Base-by-base conservation (phyloP, 1,140 invertebrate species). In the Drosophila melanica region DNA sequence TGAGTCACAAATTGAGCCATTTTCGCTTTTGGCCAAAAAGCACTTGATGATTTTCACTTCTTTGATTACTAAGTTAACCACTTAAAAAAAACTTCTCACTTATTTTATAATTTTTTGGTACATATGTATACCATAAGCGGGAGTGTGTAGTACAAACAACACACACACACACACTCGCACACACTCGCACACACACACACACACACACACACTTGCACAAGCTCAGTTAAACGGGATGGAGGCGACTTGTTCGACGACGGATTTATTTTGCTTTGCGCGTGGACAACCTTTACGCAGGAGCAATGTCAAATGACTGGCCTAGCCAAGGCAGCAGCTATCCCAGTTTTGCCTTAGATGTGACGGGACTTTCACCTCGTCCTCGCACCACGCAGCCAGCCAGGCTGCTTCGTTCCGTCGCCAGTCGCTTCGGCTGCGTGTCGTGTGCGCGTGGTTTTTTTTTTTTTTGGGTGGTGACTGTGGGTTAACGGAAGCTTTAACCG, bases 1-100 rank as follows among this genome's bases (percentile, higher is more conserved):
- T 94, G 93, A 45, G 93, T 94, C 55, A 94, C 93, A 74, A 94
- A 94, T 86, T 94, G 93, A 44, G 93, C 93, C 93, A 94, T 84
- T 60, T 74, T 50, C 42, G 48, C 35, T 48, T 44, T 48, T 44
- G 54, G 51, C 64, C 33, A 64, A 72, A 44, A 68, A 66, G 45
- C 57, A 47, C 67, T 79, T 75, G 75, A 51, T 51, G 42, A 3
- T 44, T 73, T 72, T 58, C 75, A 87, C 79, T 87, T 87, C 67
- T 82, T 81, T 79, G 66, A 75, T 63, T 75, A 60, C 8, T 60
- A 35, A 8, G 51, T 53, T 58, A 68, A 53, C 14, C 27, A 69
- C 57, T 76, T 72, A 30, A 64, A 48, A 71, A 63, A 68, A 59
- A 27, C 27, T 27, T 27, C 75, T 53, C 65, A 64, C 70, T 74